Evolutionary conservation across 1,140 invertebrate genomes (phyloP), one percentile per base, ranked within the genome.

Genomic region (Aphidius gifuensis): DNA sequence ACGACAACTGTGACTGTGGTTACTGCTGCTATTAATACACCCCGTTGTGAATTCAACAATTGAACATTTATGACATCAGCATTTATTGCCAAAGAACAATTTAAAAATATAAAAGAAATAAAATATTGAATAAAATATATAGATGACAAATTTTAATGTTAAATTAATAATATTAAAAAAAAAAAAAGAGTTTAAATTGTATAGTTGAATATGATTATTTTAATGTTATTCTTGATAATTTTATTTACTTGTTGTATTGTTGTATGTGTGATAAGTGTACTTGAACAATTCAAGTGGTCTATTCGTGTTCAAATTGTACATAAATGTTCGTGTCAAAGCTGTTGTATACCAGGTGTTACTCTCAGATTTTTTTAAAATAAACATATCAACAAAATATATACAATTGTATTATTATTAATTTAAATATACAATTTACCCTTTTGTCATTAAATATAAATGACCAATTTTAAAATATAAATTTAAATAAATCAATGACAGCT

Each of bases 41-140:
- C 65, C 69, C 57, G 65, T 65, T 58, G 23, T 32, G 68, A 64
- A 64, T 62, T 53, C 60, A 65, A 68, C 68, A 70, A 73, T 72
- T 58, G 48, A 67, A 64, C 59, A 55, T 67, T 72, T 71, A 70
- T 67, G 66, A 60, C 16, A 32, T 32, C 55, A 64, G 57, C 69
- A 61, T 69, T 74, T 68, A 71, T 69, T 66, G 56, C 45, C 23
- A 32, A 32, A 32, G 23, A 11, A 55, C 51, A 39, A 16, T 9
- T 54, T 38, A 9, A 40, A 39, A 21, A 44, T 16, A 16, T 16
- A 16, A 16, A 16, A 16, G 16, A 16, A 16, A 16, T n/a, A 32
- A 44, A 32, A 32, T 1, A 32, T 3, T 32, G 0, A 32, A 3
- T 32, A 32, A 32, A 32, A 32, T 32, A 32, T 32, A 32, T 32